These are phyloP conservation scores for Medauroidea extradentata DNA, from an alignment of 1,140 invertebrate genomes.

Conservation along the genomic window DNA sequence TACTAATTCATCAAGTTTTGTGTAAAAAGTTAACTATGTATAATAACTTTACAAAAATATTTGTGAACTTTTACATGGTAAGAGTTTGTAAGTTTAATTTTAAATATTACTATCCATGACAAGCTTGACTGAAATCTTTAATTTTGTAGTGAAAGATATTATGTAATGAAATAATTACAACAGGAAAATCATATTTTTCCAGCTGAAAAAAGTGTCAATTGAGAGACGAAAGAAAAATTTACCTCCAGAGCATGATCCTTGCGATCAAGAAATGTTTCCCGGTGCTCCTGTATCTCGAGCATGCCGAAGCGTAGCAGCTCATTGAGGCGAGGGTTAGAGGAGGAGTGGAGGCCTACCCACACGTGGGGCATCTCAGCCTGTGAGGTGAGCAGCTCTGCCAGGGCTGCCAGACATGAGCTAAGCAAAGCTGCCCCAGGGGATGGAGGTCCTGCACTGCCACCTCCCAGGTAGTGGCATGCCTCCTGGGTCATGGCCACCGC, in stretches of 20 bases:
- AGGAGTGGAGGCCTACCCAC: conserved; percentile 60
- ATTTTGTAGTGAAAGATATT: too few species aligned
- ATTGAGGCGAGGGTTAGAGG: conserved; percentile 56
- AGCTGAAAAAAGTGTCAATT: too few species aligned
- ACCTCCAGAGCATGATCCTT: conserved; percentile 89
- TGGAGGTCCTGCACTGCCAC: conserved; percentile 32
- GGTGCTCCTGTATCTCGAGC: conserved; percentile 91
- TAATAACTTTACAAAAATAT: too few species aligned
- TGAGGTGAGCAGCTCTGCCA: conserved; percentile 55
- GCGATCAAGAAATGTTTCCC: conserved; percentile 90
- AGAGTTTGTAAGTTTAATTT: too few species aligned
- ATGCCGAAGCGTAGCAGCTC: conserved; percentile 84
- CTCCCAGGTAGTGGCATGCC: conserved; percentile 44
- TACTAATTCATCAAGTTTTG: too few species aligned
- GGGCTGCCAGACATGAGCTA: conserved; percentile 57
- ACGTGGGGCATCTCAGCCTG: conserved; percentile 65
- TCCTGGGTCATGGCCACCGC: conserved; percentile 52
- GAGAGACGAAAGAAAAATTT: too few species aligned
- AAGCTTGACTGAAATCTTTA: too few species aligned
- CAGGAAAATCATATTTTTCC: too few species aligned
- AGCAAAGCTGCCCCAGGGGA: conserved; percentile 38
- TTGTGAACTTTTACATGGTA: too few species aligned
- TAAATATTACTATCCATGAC: too few species aligned
- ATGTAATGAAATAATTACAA: too few species aligned
- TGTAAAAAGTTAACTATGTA: too few species aligned